Evolutionary conservation across 37 sponge, comb jelly and placozoan species (phyloP).

Genomic region (Corticium candelabrum): DNA sequence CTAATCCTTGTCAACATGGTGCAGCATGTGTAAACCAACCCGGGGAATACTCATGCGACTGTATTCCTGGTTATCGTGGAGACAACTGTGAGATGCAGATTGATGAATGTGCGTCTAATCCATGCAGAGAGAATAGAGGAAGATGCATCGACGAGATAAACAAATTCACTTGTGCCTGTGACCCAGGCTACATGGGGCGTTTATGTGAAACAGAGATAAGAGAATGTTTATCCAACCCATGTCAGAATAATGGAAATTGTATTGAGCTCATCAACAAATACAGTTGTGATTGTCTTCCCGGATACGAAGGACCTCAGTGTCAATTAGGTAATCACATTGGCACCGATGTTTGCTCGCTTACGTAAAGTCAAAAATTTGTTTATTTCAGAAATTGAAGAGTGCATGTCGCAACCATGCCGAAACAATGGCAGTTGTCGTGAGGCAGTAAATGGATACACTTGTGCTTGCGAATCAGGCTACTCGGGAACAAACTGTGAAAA

Average conservation of each 20-base stretch:
- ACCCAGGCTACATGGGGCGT: neutral
- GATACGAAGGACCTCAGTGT: neutral
- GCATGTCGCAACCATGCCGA: slow-evolving; percentile 11
- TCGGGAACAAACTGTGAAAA: neutral
- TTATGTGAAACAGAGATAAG: neutral
- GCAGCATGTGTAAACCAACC: neutral
- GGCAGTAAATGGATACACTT: neutral
- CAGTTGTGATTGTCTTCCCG: neutral
- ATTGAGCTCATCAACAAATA: neutral
- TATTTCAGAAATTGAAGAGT: too few species aligned
- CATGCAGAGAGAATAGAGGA: neutral
- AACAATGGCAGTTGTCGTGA: slow-evolving; percentile 7
- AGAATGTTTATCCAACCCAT: neutral
- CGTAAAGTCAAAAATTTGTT: too few species aligned
- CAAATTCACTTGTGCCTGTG: neutral
- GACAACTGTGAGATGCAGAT: slow-evolving; percentile 7
- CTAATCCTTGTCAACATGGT: neutral
- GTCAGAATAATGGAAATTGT: neutral
- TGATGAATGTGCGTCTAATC: slow-evolving; percentile 10
- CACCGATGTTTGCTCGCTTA: too few species aligned
- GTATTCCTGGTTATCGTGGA: slow-evolving; percentile 1
- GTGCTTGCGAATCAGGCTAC: neutral
- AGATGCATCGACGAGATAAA: neutral
- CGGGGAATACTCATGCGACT: neutral
- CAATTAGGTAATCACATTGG: too few species aligned